A percentile compares a stretch with the other conserved stretches of the same genome.
Evolutionary conservation across 2,113 vertebrate genomes (phyloP).

Genomic region (Pangasianodon hypophthalmus): DNA sequence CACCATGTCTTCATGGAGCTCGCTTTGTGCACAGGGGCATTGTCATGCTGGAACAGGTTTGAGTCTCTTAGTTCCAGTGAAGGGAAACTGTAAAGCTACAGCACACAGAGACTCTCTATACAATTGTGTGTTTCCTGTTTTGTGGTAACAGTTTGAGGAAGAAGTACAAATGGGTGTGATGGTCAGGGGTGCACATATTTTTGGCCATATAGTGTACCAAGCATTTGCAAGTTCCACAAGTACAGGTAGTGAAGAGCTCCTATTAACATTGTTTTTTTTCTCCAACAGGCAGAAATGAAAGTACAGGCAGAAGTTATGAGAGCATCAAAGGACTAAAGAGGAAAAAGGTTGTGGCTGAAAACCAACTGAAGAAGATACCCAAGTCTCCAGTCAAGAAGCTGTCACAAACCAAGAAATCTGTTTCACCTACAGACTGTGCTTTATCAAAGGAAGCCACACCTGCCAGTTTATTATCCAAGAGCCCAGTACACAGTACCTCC

Average conservation of each 20-base stretch:
- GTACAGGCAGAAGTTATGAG: slow-evolving; percentile 80
- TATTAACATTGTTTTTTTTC: not conserved
- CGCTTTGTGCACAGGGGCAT: not conserved
- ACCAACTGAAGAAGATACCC: slow-evolving; percentile 91
- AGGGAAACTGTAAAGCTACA: not conserved
- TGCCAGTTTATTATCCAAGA: slow-evolving; percentile 63
- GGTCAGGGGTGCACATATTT: not conserved
- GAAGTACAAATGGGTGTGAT: not conserved
- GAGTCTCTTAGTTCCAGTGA: not conserved
- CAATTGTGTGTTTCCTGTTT: too few relatives aligned
- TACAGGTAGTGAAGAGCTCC: not conserved
- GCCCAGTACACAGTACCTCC: slow-evolving; percentile 60
- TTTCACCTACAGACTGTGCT: slow-evolving; percentile 63
- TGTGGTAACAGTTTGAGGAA: not conserved
- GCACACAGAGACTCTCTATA: not conserved
- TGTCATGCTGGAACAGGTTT: not conserved
- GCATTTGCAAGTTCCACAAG: not conserved
- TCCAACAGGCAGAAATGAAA: slow-evolving; percentile 78
- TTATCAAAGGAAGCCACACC: slow-evolving; percentile 66
- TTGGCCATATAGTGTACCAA: not conserved
- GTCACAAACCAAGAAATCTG: slow-evolving; percentile 76
- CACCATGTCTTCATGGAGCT: not conserved
- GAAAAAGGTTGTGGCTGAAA: slow-evolving; percentile 94
- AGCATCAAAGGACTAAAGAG: slow-evolving; percentile 92
- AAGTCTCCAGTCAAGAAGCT: slow-evolving; percentile 94